phyloP scores from a whole-genome alignment of 2,888 invertebrate species.

The Isotomurus palustris region DNA sequence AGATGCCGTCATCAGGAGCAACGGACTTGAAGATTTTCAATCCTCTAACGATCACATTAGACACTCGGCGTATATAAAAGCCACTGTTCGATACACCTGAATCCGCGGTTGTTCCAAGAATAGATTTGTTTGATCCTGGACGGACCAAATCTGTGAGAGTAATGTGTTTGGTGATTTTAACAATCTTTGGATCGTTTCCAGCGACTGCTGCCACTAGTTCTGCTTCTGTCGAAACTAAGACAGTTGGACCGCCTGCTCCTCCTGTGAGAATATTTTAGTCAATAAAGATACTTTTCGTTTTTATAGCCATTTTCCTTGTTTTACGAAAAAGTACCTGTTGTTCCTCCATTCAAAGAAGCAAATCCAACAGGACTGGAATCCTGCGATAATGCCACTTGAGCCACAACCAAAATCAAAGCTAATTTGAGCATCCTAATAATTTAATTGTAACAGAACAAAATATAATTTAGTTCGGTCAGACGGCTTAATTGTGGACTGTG shows the following conservation, averaged over 20 bases:
- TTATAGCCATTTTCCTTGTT: not conserved
- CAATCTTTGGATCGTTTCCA: constrained; percentile 3
- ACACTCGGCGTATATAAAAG: constrained; percentile 15
- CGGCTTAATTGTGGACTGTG: too few species aligned
- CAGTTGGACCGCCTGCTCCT: constrained; percentile 14
- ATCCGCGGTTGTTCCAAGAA: constrained; percentile 1
- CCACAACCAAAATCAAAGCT: too few species aligned
- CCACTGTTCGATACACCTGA: constrained; percentile 10
- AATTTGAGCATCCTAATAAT: too few species aligned
- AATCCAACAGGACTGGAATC: too few species aligned
- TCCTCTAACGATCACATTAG: constrained; percentile 19
- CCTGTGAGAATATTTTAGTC: constrained; percentile 8
- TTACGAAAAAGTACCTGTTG: constrained; percentile 5
- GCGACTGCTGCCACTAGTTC: constrained; percentile 15
- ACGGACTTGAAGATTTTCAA: constrained; percentile 8
- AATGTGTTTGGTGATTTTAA: constrained; percentile 9
- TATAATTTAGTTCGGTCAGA: too few species aligned
- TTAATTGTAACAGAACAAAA: too few species aligned
- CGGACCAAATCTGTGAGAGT: constrained; percentile 3
- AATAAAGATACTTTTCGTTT: not conserved
- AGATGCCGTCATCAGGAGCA: constrained; percentile 18
- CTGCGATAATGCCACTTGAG: too few species aligned
- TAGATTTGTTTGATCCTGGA: constrained; percentile 17
- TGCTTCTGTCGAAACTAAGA: constrained; percentile 8
- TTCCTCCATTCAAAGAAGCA: constrained; percentile 13